Base-by-base conservation (phyloP, 2,797 vertebrate species). In the Myiotriccus ornatus region DNA sequence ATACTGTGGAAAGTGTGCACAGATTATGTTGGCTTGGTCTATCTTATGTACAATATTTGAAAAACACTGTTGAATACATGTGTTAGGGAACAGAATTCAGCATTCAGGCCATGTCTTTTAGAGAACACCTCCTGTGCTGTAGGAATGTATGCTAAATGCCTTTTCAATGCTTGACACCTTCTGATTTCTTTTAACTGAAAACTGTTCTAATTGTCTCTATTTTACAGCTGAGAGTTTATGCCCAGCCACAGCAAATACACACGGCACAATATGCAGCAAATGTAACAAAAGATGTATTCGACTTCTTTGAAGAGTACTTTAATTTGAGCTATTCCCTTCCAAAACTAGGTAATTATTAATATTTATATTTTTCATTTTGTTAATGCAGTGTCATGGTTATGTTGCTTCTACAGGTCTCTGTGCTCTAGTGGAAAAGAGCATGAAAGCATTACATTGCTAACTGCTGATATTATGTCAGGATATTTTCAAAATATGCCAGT, bases 291-390 rank as follows among this genome's bases (percentile, higher is more conserved):
- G 9, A 8, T 37, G 95, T 98, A 67, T 99, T 99, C 30, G 98
- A 99, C 95, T 99, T 98, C 96, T 99, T 99, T 96, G 99, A 99
- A 97, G 13, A 97, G 1, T 99, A 99, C 94, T 99, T 99, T 94
- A 96, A 96, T 94, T 98, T 99, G 98, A 23, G 2, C 0, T 99
- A 99, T 97, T 98, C 99, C 83, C 98, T 99, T 97, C 77, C 97
- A 35, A 99, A 99, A 97, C 96, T 99, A 81, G 99, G 99, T 99
- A 97, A 95, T 91, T 96, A 94, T 96, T 87, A 59, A 56, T 30
- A 35, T 71, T 81, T 87, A 27, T 17, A 30, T 85, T 89, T 70
- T 63, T 81, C 6, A 39, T 88, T 88, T 63, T 60, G 3, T 77
- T 87, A 53, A 65, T 65, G 93, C 18, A 25, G 23, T 90, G 30